Evolutionary conservation across 2,888 invertebrate genomes (phyloP).

Genomic region (Itoplectis maculator): DNA sequence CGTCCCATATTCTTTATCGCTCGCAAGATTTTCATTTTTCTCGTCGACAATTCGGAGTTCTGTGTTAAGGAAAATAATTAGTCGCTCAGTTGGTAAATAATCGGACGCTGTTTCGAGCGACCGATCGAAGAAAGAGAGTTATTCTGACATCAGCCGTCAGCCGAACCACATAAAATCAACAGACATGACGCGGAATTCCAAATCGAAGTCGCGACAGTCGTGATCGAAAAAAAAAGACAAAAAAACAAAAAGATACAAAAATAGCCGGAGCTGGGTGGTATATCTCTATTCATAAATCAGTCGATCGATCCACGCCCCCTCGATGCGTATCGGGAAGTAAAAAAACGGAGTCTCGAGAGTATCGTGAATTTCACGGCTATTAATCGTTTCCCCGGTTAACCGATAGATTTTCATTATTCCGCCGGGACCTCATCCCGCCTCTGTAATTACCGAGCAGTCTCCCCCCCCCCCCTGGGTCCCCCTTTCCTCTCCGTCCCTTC

Average conservation of each 20-base stretch:
- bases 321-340: not conserved
- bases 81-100: too few species aligned
- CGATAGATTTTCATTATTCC: slow-evolving; percentile 81
- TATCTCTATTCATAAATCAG: slow-evolving; percentile 12
- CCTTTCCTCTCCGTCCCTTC: too few species aligned
- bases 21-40: too few species aligned
- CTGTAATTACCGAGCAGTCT: slow-evolving; percentile 73
- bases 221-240: not conserved
- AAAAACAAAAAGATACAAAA: not conserved
- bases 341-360: slow-evolving; percentile 15
- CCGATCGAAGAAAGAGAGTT: too few species aligned
- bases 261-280: too few species aligned
- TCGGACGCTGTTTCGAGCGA: too few species aligned
- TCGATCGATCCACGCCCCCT: slow-evolving; percentile 39
- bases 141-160: too few species aligned
- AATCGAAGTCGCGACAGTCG: not conserved
- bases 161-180: too few species aligned
- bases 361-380: slow-evolving; percentile 61
- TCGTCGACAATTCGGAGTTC: too few species aligned
- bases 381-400: slow-evolving; percentile 70
- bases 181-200: not conserved
- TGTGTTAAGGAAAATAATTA: too few species aligned
- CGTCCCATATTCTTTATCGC: too few species aligned
- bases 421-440: slow-evolving; percentile 64
- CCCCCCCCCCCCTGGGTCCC: too few species aligned